These are phyloP conservation scores for Choreutis nemorana DNA, from an alignment of 2,888 invertebrate species.

Conservation along the genomic window DNA sequence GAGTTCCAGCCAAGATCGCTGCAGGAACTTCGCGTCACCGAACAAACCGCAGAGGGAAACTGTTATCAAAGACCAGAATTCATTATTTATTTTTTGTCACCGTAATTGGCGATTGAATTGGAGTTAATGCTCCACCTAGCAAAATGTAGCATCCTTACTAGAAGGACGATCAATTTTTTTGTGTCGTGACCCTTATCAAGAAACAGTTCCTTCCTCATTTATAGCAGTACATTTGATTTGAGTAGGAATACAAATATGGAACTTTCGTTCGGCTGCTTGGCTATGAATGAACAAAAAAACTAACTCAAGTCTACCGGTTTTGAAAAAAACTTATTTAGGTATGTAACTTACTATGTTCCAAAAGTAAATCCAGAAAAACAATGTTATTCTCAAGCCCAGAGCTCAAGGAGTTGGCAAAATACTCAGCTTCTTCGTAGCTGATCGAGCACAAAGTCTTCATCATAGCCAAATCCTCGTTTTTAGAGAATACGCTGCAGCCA, in stretches of 20 bases:
- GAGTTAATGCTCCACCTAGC: too few relatives aligned
- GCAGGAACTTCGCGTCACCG: constrained; percentile 26
- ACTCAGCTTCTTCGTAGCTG: constrained; percentile 16
- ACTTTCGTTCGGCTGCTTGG: too few relatives aligned
- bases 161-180: too few relatives aligned
- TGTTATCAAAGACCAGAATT: constrained; percentile 19
- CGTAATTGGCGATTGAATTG: too few relatives aligned
- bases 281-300: too few relatives aligned
- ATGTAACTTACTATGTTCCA: constrained; percentile 11
- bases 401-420: constrained; percentile 16
- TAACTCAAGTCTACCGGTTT: too few relatives aligned
- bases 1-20: constrained; percentile 20
- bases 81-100: too few relatives aligned
- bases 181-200: too few relatives aligned
- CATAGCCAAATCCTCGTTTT: constrained; percentile 11
- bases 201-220: too few relatives aligned
- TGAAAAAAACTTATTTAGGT: neutral
- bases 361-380: constrained; percentile 10
- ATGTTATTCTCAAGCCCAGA: constrained; percentile 10
- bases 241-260: too few relatives aligned
- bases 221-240: too few relatives aligned
- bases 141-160: too few relatives aligned
- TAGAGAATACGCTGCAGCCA: constrained; percentile 14
- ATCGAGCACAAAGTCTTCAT: constrained; percentile 12
- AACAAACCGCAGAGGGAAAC: constrained; percentile 24